Conservation (phyloP, 1,140 invertebrate genomes). For the Akabosia matsudoensis region DNA sequence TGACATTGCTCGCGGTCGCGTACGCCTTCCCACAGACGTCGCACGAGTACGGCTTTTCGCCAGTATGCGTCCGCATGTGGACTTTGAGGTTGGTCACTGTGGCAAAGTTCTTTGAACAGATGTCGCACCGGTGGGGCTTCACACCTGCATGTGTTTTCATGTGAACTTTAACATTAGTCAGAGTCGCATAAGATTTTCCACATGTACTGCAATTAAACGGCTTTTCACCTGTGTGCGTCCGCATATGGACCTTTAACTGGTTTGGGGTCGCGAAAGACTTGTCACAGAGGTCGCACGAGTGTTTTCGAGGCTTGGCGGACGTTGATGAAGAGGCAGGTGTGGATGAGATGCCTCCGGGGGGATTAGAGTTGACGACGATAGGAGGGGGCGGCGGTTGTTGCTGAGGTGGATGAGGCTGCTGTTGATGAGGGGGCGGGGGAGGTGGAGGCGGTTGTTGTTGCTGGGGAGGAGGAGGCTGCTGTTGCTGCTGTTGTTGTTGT, state of each 20-base stretch:
- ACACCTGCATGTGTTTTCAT: constrained; percentile 23
- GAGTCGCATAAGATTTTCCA: constrained; percentile 19
- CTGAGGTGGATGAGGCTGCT: background rate
- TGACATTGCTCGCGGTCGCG: constrained; percentile 9
- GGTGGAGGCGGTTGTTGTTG: constrained; percentile 2
- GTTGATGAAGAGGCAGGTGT: background rate
- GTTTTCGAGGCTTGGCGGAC: background rate
- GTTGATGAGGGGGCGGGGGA: background rate
- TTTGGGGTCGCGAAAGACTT: constrained; percentile 1
- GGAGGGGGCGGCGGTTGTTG: background rate
- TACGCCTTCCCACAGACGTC: background rate
- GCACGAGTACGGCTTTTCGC: constrained; percentile 11
- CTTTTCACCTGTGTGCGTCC: constrained; percentile 19
- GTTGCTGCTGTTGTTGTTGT: background rate
- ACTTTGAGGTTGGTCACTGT: constrained; percentile 1
- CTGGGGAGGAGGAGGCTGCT: background rate
- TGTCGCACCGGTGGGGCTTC: constrained; percentile 17
- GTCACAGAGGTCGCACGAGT: constrained; percentile 9
- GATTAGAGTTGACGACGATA: background rate
- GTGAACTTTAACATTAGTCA: constrained; percentile 22
- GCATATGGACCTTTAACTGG: constrained; percentile 12
- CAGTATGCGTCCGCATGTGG: constrained; percentile 15
- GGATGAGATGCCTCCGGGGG: background rate
- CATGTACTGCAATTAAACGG: constrained; percentile 2
- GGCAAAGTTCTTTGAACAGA: constrained; percentile 21